Conservation (phyloP, 2,797 vertebrate genomes). For the Acanthornis magna region DNA sequence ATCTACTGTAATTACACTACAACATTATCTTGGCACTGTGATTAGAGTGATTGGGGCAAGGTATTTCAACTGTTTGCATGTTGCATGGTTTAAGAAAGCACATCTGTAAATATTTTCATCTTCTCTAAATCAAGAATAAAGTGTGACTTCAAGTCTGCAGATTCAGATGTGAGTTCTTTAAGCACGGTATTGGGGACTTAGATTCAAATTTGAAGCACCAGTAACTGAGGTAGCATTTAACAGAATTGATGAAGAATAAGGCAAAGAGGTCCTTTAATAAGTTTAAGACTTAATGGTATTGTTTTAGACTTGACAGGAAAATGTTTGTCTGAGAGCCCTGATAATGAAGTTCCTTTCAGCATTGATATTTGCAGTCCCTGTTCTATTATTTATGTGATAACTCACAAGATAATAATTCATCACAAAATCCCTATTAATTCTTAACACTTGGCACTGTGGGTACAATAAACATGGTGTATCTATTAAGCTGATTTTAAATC, state of each 20-base stretch:
- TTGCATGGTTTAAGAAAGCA: background rate
- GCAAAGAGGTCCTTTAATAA: background rate
- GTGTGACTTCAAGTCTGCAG: background rate
- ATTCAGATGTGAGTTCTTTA: background rate
- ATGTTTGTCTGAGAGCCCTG: constrained; percentile 19
- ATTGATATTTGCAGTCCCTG: constrained; percentile 13
- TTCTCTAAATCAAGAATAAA: background rate
- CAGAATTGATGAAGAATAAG: background rate
- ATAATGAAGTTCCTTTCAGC: constrained; percentile 36
- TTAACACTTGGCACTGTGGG: background rate
- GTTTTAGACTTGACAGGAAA: background rate
- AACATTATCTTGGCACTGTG: background rate
- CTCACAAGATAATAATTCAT: constrained; percentile 25
- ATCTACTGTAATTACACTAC: background rate
- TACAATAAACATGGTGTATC: background rate
- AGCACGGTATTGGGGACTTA: background rate
- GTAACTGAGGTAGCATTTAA: background rate
- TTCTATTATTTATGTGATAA: constrained; percentile 59
- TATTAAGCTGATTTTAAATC: background rate
- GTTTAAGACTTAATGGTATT: background rate
- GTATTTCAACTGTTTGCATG: background rate
- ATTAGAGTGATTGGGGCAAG: background rate
- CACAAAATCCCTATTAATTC: constrained; percentile 34
- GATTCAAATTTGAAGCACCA: background rate
- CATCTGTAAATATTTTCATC: background rate